Conservation (phyloP, 2,113 vertebrate species). For the Crotalus tigris region DNA sequence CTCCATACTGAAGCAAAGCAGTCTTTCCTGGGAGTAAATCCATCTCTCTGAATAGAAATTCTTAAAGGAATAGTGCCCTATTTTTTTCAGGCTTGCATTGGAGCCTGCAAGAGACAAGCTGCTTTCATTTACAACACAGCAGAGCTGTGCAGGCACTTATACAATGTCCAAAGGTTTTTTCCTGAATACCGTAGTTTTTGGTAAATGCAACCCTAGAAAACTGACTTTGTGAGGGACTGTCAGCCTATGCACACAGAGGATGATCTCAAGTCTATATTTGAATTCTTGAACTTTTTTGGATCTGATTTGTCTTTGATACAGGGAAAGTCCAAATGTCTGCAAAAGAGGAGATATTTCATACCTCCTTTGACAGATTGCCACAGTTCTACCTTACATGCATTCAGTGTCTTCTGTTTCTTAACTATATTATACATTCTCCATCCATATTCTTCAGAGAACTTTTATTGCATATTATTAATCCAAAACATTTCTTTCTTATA, state of each 20-base stretch:
- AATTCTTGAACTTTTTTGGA: background rate
- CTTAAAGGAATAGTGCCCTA: background rate
- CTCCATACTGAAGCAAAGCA: background rate
- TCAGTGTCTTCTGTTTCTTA: background rate
- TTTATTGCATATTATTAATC: background rate
- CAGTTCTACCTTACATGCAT: background rate
- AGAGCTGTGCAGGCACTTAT: background rate
- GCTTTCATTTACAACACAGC: background rate
- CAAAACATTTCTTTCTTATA: background rate
- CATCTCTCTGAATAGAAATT: background rate
- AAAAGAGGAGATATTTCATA: background rate
- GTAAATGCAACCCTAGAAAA: background rate
- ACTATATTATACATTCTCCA: background rate
- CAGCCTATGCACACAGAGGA: background rate
- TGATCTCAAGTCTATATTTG: background rate
- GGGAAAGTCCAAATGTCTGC: background rate
- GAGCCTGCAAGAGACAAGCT: background rate
- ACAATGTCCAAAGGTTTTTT: background rate
- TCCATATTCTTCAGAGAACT: background rate
- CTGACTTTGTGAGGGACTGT: background rate
- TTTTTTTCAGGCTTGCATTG: background rate
- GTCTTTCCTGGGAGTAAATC: background rate
- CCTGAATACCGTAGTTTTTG: background rate
- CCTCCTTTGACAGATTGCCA: background rate
- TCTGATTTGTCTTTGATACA: background rate